A percentile compares a stretch with the other conserved stretches of the same genome.
Conservation (phyloP, 2,113 vertebrate genomes). For the Platysternon megacephalum region DNA sequence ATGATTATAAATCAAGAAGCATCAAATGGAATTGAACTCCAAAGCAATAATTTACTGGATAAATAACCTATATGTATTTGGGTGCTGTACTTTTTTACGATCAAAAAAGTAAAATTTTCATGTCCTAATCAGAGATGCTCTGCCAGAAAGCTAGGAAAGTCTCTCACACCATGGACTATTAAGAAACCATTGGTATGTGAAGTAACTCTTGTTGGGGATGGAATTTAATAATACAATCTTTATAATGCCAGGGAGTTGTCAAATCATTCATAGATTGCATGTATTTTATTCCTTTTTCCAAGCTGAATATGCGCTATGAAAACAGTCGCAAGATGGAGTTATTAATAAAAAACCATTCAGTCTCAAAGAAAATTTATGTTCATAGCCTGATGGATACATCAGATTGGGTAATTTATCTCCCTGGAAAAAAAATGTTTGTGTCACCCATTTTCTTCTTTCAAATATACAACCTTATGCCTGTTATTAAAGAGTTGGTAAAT, state of each 20-base stretch:
- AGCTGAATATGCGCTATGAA: constrained; percentile 29
- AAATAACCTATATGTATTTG: constrained; percentile 51
- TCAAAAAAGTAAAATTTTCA: background rate
- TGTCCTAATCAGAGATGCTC: constrained; percentile 47
- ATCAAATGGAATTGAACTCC: constrained; percentile 32
- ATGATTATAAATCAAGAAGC: constrained; percentile 52
- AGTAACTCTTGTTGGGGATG: constrained; percentile 39
- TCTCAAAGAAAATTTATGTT: constrained; percentile 54
- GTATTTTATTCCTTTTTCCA: constrained; percentile 26
- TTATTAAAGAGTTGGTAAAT: constrained; percentile 39
- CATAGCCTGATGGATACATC: constrained; percentile 18
- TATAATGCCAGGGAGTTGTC: constrained; percentile 43
- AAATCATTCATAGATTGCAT: constrained; percentile 56
- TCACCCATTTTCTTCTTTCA: constrained; percentile 17
- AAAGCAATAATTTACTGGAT: constrained; percentile 64
- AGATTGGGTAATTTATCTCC: constrained; percentile 20
- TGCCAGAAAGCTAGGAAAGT: constrained; percentile 43
- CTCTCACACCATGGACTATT: constrained; percentile 51
- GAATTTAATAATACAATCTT: constrained; percentile 63
- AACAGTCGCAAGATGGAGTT: constrained; percentile 39
- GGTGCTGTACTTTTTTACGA: background rate
- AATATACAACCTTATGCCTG: constrained; percentile 11
- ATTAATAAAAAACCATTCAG: constrained; percentile 34
- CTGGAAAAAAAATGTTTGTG: background rate
- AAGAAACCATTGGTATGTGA: constrained; percentile 64